Base-by-base conservation (phyloP, 2,113 vertebrate genomes). In the Abramis brama region DNA sequence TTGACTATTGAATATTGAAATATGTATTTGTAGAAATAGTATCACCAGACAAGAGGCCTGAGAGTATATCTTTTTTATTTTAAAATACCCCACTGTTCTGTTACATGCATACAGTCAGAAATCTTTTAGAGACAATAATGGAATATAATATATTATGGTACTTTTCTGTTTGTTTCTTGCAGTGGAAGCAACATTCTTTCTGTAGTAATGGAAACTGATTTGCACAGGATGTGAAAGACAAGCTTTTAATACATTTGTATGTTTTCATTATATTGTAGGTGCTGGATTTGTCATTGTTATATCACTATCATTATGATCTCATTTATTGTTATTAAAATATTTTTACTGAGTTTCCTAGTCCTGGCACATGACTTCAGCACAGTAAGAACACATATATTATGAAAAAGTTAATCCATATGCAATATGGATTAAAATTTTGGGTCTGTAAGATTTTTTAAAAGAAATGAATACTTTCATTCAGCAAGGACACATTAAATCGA, bases 241-340 rank as follows among this genome's bases (percentile, higher is more conserved):
- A 93, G 94, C 92, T 89, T 43, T 94, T 94, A 93, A 94, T 93
- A 94, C 94, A 93, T 91, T 94, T 96, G 94, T 86, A 95, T 87
- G 84, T 95, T 93, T 93, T 91, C 91, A 84, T 89, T 76, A 94
- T 93, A 93, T 94, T 93, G 93, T 95, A 55, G 75, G 27, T 77
- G n/a, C 7, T 96, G 95, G 93, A 94, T 95, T 95, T 93, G 93
- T 36, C 17, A 50, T 76, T 55, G 74, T 30, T 52, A 52, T 55
- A 74, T 3, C 23, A 47, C n/a, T 47, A 74, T 47, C 5, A 13
- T 73, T 25, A 74, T 75, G 27, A 75, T 25, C n/a, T 47, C 2
- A 27, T 43, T 92, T 91, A 95, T 95, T 96, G 95, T 94, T 92
- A 93, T 94, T 66, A 6, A 95, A 95, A 70, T 94, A 94, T 95